Conservation (phyloP, 2,888 invertebrate species). For the Drosophila histrio region DNA sequence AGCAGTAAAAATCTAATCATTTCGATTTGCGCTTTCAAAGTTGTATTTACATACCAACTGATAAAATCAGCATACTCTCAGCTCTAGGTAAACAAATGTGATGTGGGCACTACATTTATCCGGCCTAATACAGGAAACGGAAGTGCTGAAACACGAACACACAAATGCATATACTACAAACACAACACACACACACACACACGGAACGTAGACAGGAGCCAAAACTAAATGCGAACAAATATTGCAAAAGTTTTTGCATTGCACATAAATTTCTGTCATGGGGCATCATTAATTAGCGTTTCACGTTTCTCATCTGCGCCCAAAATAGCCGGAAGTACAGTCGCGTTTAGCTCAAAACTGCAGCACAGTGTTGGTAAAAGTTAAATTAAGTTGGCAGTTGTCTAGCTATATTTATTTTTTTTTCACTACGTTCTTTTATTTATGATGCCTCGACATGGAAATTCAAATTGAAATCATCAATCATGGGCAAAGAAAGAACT, state of each 20-base stretch:
- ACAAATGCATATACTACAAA: conserved; percentile 30
- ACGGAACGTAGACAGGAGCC: conserved; percentile 15
- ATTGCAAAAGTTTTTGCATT: conserved; percentile 81
- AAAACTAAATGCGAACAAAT: conserved; percentile 78
- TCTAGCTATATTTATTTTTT: conserved; percentile 10
- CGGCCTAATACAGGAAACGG: conserved; percentile 74
- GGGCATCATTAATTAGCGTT: conserved; percentile 82
- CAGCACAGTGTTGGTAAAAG: conserved; percentile 61
- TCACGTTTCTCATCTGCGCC: conserved; percentile 31
- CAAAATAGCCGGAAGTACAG: conserved; percentile 64
- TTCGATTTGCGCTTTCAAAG: neutral
- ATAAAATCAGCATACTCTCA: neutral
- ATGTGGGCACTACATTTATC: conserved; percentile 43
- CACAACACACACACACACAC: conserved; percentile 7
- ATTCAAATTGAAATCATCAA: conserved; percentile 81
- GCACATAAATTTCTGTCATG: conserved; percentile 83
- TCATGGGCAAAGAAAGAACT: conserved; percentile 60
- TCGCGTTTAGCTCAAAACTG: conserved; percentile 46
- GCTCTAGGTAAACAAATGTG: conserved; percentile 43
- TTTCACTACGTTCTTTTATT: conserved; percentile 43
- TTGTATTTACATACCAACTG: neutral
- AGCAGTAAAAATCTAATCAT: neutral
- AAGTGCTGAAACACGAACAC: conserved; percentile 60
- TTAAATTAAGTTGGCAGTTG: conserved; percentile 73
- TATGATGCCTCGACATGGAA: conserved; percentile 74